phyloP scores from a whole-genome alignment of 1,140 invertebrate genomes.

The Megalopta genalis region DNA sequence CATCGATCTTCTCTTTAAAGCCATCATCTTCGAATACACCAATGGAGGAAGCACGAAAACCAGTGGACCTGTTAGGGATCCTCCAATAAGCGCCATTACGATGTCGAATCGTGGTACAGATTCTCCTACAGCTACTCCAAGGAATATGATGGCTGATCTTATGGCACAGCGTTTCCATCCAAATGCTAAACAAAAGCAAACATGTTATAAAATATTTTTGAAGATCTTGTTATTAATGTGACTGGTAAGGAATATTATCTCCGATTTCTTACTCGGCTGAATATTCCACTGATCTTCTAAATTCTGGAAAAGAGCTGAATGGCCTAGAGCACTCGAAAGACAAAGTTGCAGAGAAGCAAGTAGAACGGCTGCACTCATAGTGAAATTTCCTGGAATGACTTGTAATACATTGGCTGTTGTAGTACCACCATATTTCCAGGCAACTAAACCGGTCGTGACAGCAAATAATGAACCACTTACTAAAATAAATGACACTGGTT shows the following conservation, averaged over 20 bases:
- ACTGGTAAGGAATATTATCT: not conserved
- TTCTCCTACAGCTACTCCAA: conserved; percentile 89
- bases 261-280: conserved; percentile 79
- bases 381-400: conserved; percentile 83
- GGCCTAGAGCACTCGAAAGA: conserved; percentile 87
- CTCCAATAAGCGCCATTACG: conserved; percentile 93
- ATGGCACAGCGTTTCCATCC: conserved; percentile 87
- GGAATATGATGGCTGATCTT: conserved; percentile 85
- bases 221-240: too few species aligned
- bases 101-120: conserved; percentile 92
- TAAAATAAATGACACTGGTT: conserved; percentile 47
- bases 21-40: conserved; percentile 83
- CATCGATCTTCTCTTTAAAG: conserved; percentile 54
- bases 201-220: not conserved
- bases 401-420: conserved; percentile 80
- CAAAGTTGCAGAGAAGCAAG: conserved; percentile 88
- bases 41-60: conserved; percentile 92
- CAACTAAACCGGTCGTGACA: conserved; percentile 83
- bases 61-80: conserved; percentile 90
- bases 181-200: conserved; percentile 84
- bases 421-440: conserved; percentile 82
- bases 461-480: conserved; percentile 84
- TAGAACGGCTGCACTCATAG: conserved; percentile 83
- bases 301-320: conserved; percentile 88
- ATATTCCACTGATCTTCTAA: conserved; percentile 83